Percentiles rank a stretch among this genome's conserved stretches.
phyloP scores from a whole-genome alignment of 2,888 invertebrate species.

The Tenthredo amoena region DNA sequence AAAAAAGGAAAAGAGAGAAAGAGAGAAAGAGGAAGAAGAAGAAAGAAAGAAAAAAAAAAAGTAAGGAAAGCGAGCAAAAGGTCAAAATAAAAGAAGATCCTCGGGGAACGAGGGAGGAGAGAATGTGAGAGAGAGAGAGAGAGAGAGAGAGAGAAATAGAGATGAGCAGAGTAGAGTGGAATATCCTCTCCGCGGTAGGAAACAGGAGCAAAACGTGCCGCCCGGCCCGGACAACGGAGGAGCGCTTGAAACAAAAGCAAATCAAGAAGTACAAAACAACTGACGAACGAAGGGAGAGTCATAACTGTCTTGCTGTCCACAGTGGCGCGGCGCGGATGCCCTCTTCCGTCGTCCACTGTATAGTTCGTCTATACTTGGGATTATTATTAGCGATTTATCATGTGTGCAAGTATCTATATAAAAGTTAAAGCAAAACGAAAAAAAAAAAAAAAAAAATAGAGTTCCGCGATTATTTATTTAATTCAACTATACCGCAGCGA shows the following conservation, averaged over 20 bases:
- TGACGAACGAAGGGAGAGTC: conserved; percentile 72
- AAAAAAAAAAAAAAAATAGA: not conserved
- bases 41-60: conserved; percentile 5
- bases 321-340: conserved; percentile 73
- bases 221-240: conserved; percentile 55
- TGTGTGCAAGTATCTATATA: not conserved
- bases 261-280: conserved; percentile 68
- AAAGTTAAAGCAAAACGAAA: not conserved
- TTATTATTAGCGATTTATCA: not conserved
- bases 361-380: not conserved
- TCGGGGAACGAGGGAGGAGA: conserved; percentile 47
- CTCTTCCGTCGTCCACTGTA: conserved; percentile 24
- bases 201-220: conserved; percentile 67
- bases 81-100: conserved; percentile 40
- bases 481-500: too few species aligned
- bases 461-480: too few species aligned
- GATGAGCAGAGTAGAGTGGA: conserved; percentile 51
- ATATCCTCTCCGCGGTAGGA: conserved; percentile 58
- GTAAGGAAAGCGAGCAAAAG: conserved; percentile 32
- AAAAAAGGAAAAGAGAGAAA: not conserved
- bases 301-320: conserved; percentile 74
- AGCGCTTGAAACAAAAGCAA: conserved; percentile 59
- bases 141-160: conserved; percentile 53
- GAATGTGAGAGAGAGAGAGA: conserved; percentile 41
- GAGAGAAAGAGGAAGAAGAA: conserved; percentile 10